phyloP scores from a whole-genome alignment of 2,113 vertebrate genomes.

The Nothobranchius kuhntae region DNA sequence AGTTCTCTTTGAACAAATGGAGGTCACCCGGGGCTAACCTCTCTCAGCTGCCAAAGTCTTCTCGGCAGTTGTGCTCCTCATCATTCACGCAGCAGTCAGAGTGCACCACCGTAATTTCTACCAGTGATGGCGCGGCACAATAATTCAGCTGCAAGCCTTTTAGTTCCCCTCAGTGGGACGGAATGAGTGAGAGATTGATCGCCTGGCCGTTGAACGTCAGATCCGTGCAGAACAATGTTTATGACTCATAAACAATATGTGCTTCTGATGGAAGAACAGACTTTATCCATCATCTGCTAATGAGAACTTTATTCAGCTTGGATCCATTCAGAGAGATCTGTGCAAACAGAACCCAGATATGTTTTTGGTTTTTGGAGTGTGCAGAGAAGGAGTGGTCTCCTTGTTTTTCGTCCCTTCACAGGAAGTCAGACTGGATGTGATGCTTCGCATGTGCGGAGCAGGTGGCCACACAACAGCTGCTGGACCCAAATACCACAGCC shows the following conservation, averaged over 20 bases:
- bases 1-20: constrained; percentile 11
- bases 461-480: constrained; percentile 22
- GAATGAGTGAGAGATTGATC: constrained; percentile 36
- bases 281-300: constrained; percentile 53
- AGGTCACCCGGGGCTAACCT: constrained; percentile 27
- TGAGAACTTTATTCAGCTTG: constrained; percentile 35
- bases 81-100: constrained; percentile 57
- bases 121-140: constrained; percentile 28
- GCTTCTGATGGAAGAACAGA: constrained; percentile 22
- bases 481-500: constrained; percentile 25
- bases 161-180: constrained; percentile 31
- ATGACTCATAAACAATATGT: constrained; percentile 39
- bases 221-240: constrained; percentile 34
- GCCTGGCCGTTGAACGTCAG: constrained; percentile 35
- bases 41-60: constrained; percentile 46
- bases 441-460: neutral
- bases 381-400: neutral
- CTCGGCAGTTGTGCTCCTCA: constrained; percentile 53
- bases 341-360: constrained; percentile 11
- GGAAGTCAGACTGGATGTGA: constrained; percentile 10
- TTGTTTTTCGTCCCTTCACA: neutral
- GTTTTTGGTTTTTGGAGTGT: constrained; percentile 8
- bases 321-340: constrained; percentile 42
- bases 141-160: constrained; percentile 51
- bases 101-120: constrained; percentile 37